Evolutionary conservation across 2,113 vertebrate genomes (phyloP), one percentile per base, ranked within the genome.

Genomic region (Jaculus jaculus): DNA sequence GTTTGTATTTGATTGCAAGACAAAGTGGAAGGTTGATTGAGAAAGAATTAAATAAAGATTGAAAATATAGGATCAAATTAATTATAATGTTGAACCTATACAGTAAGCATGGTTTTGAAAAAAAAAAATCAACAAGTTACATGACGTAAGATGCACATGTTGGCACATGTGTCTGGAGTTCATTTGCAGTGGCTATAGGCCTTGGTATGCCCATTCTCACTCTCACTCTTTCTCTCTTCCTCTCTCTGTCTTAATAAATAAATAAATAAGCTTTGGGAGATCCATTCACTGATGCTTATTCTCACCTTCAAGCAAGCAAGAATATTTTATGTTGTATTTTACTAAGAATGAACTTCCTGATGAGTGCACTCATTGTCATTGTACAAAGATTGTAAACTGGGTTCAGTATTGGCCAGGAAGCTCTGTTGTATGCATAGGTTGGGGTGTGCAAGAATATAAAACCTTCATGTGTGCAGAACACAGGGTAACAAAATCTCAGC

Each of bases 1-100:
- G 4, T 75, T 83, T 88, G 17, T 24, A 54, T 92, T 61, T 87
- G 81, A 74, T 89, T 66, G 73, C 37, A 92, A 74, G 20, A 21
- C 69, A 63, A 11, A 72, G 93, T 51, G 11, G 15, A 66, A n/a
- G 68, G 10, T 65, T 69, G 2, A 47, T 47, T 47, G 42, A 47
- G 42, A 47, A 82, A 92, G 66, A 60, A 82, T 79, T 15, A 93
- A 95, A 85, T 71, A 13, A 94, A 80, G 42, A 91, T 26, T 89
- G 32, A 80, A 94, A 95, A 80, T 69, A 83, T 0, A 42, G 39
- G 47, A 85, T 42, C 17, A 81, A 95, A 95, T 92, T 96, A 85
- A 58, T 82, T 81, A 92, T 90, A 92, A 93, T 47, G 79, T 69
- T 30, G 17, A 83, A 47, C 39, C 39, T 66, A 6, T 30, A 69